A percentile compares a stretch with the other conserved stretches of the same genome.
phyloP scores from a whole-genome alignment of 2,113 vertebrate genomes.

The Danionella cerebrum region DNA sequence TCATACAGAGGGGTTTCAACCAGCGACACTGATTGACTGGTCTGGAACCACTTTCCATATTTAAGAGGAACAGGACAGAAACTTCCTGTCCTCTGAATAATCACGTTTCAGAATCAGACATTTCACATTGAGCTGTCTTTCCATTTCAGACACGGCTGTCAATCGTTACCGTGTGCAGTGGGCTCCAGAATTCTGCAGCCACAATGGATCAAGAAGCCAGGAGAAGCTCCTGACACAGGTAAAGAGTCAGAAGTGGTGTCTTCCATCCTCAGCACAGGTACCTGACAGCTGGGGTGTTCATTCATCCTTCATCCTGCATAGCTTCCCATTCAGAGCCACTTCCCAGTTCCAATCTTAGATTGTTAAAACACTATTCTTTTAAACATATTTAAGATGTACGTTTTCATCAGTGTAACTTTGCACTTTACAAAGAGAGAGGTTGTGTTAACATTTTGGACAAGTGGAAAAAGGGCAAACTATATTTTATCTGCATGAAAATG shows the following conservation, averaged over 20 bases:
- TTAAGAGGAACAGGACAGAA: background rate
- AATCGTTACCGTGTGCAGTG: slow-evolving; percentile 74
- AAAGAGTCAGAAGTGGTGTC: slow-evolving; percentile 1
- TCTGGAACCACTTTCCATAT: background rate
- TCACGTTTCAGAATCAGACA: background rate
- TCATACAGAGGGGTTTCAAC: too few species aligned
- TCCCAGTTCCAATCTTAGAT: slow-evolving; percentile 5
- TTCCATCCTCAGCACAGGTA: slow-evolving; percentile 19
- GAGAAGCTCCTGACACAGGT: slow-evolving; percentile 56
- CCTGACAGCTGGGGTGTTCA: background rate
- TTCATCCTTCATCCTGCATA: slow-evolving; percentile 16
- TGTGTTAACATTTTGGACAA: background rate
- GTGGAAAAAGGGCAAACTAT: background rate
- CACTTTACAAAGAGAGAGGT: background rate
- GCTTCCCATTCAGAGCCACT: slow-evolving; percentile 1
- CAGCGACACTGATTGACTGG: background rate
- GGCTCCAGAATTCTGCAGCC: slow-evolving; percentile 71
- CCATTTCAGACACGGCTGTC: slow-evolving; percentile 45
- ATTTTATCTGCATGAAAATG: background rate
- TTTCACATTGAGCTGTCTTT: background rate
- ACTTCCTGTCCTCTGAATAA: background rate
- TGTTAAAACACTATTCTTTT: too few species aligned
- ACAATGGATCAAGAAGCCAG: slow-evolving; percentile 62
- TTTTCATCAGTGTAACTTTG: background rate
- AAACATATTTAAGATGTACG: background rate